These are phyloP conservation scores for Solen grandis DNA, from an alignment of 1,140 invertebrate genomes.

Conservation along the genomic window DNA sequence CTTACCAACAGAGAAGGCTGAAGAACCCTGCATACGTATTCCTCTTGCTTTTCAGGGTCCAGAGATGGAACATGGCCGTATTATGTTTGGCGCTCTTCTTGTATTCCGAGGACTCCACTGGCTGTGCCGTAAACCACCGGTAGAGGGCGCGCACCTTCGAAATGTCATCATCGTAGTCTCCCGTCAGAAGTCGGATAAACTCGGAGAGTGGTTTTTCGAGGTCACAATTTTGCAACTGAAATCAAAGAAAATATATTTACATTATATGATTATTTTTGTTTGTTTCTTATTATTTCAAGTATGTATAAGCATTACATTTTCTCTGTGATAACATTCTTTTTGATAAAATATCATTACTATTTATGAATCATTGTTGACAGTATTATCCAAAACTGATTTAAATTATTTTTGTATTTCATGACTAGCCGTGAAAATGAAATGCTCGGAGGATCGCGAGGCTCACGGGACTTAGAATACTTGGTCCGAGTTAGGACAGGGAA, in stretches of 20 bases:
- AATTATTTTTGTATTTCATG: too few species aligned
- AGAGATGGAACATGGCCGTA: conserved; percentile 66
- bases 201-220: conserved; percentile 27
- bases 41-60: conserved; percentile 69
- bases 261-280: too few species aligned
- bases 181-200: conserved; percentile 52
- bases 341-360: too few species aligned
- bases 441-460: too few species aligned
- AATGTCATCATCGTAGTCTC: conserved; percentile 59
- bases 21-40: conserved; percentile 75
- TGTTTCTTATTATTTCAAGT: too few species aligned
- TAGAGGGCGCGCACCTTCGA: conserved; percentile 71
- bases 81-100: conserved; percentile 48
- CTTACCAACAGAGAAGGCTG: conserved; percentile 73
- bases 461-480: too few species aligned
- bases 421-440: too few species aligned
- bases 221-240: conserved; percentile 13
- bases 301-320: too few species aligned
- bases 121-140: conserved; percentile 70
- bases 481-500: too few species aligned
- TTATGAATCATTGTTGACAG: too few species aligned
- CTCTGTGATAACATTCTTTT: too few species aligned
- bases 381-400: too few species aligned
- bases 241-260: background rate
- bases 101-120: conserved; percentile 55